phyloP scores from a whole-genome alignment of 2,113 vertebrate species.

The Solenodon paradoxus region DNA sequence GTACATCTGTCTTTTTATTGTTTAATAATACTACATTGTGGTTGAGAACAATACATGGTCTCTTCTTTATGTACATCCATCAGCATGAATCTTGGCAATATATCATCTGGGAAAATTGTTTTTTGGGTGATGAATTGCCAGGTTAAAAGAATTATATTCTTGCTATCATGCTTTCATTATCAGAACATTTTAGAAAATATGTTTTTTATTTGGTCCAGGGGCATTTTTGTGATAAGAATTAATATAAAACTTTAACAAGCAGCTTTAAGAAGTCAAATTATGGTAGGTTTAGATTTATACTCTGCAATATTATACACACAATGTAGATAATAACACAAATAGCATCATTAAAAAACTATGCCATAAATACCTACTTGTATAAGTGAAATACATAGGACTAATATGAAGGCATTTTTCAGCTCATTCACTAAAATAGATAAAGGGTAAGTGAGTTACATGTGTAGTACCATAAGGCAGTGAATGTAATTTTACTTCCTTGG shows the following conservation, averaged over 20 bases:
- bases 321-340: background rate
- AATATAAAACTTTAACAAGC: constrained; percentile 59
- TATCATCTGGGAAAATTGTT: constrained; percentile 75
- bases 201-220: constrained; percentile 58
- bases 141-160: constrained; percentile 76
- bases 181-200: constrained; percentile 71
- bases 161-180: constrained; percentile 75
- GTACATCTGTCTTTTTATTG: constrained; percentile 74
- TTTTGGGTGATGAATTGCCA: constrained; percentile 79
- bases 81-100: constrained; percentile 69
- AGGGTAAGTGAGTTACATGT: background rate
- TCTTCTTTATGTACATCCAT: constrained; percentile 76
- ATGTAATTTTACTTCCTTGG: background rate
- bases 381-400: constrained; percentile 22
- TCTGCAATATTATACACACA: background rate
- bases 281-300: constrained; percentile 40
- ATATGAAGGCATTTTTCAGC: background rate
- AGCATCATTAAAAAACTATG: background rate
- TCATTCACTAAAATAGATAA: constrained; percentile 37
- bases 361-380: background rate
- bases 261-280: constrained; percentile 37
- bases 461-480: background rate
- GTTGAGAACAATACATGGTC: constrained; percentile 63
- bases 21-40: constrained; percentile 71
- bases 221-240: constrained; percentile 68